Evolutionary conservation across 2,797 vertebrate genomes (phyloP), one percentile per base, ranked within the genome.

Genomic region (Peromyscus attwateri): DNA sequence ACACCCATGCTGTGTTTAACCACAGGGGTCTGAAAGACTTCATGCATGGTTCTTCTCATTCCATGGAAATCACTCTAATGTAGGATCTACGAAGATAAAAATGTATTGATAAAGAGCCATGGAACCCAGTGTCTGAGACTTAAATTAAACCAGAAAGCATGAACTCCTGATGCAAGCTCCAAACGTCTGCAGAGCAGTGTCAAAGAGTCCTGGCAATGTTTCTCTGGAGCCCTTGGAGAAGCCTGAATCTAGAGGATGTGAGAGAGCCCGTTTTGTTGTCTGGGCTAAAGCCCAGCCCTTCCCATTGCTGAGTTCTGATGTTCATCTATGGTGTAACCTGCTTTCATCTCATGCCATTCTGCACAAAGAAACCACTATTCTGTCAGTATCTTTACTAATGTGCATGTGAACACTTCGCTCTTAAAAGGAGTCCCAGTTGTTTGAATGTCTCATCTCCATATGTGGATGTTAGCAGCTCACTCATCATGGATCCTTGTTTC

Each of bases 241-340:
- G 6, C 27, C 49, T 40, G 34, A 23, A 6, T 3, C 3, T 82
- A 0, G 14, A 3, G 0, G 5, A 0, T 13, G 1, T 68, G 11
- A n/a, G 4, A 49, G 80, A 94, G 14, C 66, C 3, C 43, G 3
- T 91, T 71, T 77, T 77, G 5, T 87, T 71, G 82, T 68, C 31
- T 43, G 2, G 68, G 12, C 23, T 27, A 3, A 34, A 89, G 25
- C 4, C n/a, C 5, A 17, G 25, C 23, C 70, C 29, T 21, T 55
- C 40, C 70, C 43, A 1, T 40, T 7, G 0, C 49, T 73, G 4
- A 23, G 29, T 25, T 43, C 29, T 46, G 12, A 46, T 14, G 27
- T 16, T 46, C 52, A 31, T 12, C 6, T 77, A 14, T 62, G 7
- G 37, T 31, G 37, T 12, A 43, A 6, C 2, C 0, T 68, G 3